Base-by-base conservation (phyloP, 2,113 vertebrate genomes). In the Pipra filicauda region DNA sequence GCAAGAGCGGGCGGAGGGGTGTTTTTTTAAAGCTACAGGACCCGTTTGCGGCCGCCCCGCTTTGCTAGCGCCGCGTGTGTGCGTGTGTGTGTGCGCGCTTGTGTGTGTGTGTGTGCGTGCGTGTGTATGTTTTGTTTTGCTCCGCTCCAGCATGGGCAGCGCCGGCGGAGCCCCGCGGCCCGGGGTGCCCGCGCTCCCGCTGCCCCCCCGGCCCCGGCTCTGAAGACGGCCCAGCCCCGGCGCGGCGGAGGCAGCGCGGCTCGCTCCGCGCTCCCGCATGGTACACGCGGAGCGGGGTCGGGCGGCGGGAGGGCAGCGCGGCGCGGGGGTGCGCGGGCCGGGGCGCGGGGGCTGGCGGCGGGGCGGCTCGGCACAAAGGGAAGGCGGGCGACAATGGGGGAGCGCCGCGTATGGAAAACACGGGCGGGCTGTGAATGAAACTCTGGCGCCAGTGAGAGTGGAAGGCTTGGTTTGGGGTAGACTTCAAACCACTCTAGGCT, bases 371-470 rank as follows among this genome's bases (percentile, higher is more conserved):
- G 93, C 95, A 96, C 95, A 95, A 95, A 96, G 90, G 91, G 92
- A 88, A 82, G 92, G 90, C 80, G 61, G 84, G 75, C 88, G 95
- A 94, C 95, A 92, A 94, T 91, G 93, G 95, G 95, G 93, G 85
- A 87, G 87, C 78, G 93, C 74, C 88, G 88, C 80, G 91, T 75
- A 89, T 71, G 87, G 90, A 69, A 70, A 80, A 65, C n/a, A 80
- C 92, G 76, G 92, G 94, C 80, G 92, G 92, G 80, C 88, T 84
- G 95, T 83, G 95, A 95, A 89, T 84, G 95, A 94, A 95, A 94
- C 91, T 94, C 91, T 87, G 96, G 95, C 93, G 96, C 95, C 96
- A 95, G 95, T 92, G 80, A 82, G 93, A 88, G 89, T 86, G 85
- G 82, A 92, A 89, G 90, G 94, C 85, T 94, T 18, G 89, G 75